Evolutionary conservation across 92 coral and sea anemone species (phyloP).

Genomic region (Porites rus): DNA sequence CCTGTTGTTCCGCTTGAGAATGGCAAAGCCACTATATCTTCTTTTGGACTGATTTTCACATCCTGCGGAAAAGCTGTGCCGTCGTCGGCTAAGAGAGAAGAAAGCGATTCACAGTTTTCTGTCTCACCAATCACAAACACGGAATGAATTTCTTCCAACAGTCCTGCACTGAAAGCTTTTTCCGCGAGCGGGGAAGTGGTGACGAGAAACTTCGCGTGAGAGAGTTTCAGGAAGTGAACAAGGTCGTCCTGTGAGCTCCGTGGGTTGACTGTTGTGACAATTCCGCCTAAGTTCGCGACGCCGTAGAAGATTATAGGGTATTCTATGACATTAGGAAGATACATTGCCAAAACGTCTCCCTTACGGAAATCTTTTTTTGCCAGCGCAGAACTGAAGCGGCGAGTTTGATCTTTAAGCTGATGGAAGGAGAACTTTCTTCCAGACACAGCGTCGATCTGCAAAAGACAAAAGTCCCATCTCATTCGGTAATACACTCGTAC

Average conservation of each 20-base stretch:
- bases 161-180: slow-evolving; percentile 68
- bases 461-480: background rate
- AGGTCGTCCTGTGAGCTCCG: slow-evolving; percentile 72
- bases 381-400: slow-evolving; percentile 73
- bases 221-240: slow-evolving; percentile 70
- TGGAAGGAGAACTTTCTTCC: slow-evolving; percentile 73
- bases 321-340: slow-evolving; percentile 65
- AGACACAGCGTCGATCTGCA: slow-evolving; percentile 67
- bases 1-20: slow-evolving; percentile 98
- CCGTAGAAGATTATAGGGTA: slow-evolving; percentile 80
- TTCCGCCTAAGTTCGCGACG: slow-evolving; percentile 77
- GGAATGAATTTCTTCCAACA: slow-evolving; percentile 60
- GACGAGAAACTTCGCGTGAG: slow-evolving; percentile 74
- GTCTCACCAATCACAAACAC: slow-evolving; percentile 82
- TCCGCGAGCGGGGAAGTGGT: slow-evolving; percentile 76
- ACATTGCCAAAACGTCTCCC: slow-evolving; percentile 80
- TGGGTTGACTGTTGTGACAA: slow-evolving; percentile 76
- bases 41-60: slow-evolving; percentile 73
- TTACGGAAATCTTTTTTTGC: slow-evolving; percentile 74
- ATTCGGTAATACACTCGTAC: too few relatives aligned
- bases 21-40: slow-evolving; percentile 70
- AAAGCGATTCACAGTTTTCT: slow-evolving; percentile 71
- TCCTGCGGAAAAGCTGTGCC: slow-evolving; percentile 72
- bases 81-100: slow-evolving; percentile 75
- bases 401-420: slow-evolving; percentile 59